phyloP scores from a whole-genome alignment of 2,797 vertebrate genomes.

The Myotis pilosus region DNA sequence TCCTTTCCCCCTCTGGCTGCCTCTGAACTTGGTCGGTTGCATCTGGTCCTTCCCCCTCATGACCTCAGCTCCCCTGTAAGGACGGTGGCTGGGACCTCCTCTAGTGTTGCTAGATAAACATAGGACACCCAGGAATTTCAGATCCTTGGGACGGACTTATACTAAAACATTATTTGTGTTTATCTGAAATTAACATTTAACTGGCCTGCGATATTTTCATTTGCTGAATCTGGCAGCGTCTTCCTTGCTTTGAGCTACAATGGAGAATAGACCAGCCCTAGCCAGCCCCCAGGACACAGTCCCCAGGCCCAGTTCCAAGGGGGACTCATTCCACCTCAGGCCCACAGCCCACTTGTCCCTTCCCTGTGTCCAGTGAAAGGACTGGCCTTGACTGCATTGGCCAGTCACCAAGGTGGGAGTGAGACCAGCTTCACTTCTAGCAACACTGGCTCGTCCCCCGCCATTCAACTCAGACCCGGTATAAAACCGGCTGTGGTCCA shows the following conservation, averaged over 20 bases:
- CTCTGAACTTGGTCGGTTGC: not conserved
- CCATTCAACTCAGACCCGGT: accelerated
- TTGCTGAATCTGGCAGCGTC: too few relatives aligned
- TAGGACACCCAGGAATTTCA: not conserved
- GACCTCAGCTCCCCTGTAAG: not conserved
- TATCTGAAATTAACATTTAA: not conserved
- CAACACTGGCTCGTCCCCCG: accelerated
- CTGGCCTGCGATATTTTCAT: not conserved
- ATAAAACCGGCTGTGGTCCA: accelerated
- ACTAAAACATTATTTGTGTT: not conserved
- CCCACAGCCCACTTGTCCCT: not conserved
- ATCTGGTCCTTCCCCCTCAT: accelerated
- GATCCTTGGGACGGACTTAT: not conserved
- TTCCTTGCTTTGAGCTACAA: not conserved
- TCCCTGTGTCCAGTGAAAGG: not conserved
- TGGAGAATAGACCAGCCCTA: not conserved
- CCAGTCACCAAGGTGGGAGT: not conserved
- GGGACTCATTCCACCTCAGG: not conserved
- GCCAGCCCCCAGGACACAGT: not conserved
- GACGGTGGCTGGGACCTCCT: accelerated
- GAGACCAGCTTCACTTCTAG: not conserved
- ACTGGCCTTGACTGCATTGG: accelerated
- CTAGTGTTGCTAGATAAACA: not conserved
- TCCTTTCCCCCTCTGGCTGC: not conserved
- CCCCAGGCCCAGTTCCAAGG: not conserved